Evolutionary conservation across 2,888 invertebrate species (phyloP).

Genomic region (Malacosoma neustria): DNA sequence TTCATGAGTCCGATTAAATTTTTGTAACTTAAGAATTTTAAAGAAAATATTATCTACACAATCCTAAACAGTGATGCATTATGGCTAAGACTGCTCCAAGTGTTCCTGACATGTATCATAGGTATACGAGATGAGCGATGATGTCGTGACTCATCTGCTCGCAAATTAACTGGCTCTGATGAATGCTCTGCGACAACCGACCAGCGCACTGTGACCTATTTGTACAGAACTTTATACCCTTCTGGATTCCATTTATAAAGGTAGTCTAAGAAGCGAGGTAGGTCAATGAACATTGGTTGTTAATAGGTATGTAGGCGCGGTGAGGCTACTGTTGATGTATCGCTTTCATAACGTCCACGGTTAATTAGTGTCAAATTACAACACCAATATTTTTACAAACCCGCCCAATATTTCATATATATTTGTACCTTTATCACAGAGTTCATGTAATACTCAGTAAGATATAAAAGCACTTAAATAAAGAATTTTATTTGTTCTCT

Average conservation of each 20-base stretch:
- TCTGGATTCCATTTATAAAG: conserved; percentile 11
- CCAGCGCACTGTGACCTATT: conserved; percentile 31
- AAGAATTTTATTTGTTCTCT: neutral
- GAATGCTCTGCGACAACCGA: conserved; percentile 45
- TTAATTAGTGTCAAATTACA: conserved; percentile 67
- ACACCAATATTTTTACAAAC: conserved; percentile 46
- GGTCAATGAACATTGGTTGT: conserved; percentile 30
- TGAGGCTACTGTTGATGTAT: conserved; percentile 57
- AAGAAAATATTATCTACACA: too few species aligned
- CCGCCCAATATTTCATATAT: neutral
- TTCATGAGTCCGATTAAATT: too few species aligned
- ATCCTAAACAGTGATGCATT: too few species aligned
- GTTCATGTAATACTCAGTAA: conserved; percentile 1
- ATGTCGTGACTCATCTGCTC: conserved; percentile 62
- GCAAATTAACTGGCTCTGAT: conserved; percentile 69
- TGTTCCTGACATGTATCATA: conserved; percentile 45
- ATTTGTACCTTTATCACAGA: neutral
- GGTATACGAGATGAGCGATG: conserved; percentile 61
- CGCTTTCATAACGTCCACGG: conserved; percentile 57
- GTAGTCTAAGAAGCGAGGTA: conserved; percentile 13
- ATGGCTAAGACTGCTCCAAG: conserved; percentile 32
- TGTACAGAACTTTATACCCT: conserved; percentile 12
- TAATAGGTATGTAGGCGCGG: conserved; percentile 44
- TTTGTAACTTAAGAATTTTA: too few species aligned
- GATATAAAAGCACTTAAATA: conserved; percentile 4